Percentiles rank a stretch among this genome's conserved stretches.
These are phyloP conservation scores for Leptodactylus fuscus DNA, from an alignment of 2,113 vertebrate genomes.

Conservation along the genomic window DNA sequence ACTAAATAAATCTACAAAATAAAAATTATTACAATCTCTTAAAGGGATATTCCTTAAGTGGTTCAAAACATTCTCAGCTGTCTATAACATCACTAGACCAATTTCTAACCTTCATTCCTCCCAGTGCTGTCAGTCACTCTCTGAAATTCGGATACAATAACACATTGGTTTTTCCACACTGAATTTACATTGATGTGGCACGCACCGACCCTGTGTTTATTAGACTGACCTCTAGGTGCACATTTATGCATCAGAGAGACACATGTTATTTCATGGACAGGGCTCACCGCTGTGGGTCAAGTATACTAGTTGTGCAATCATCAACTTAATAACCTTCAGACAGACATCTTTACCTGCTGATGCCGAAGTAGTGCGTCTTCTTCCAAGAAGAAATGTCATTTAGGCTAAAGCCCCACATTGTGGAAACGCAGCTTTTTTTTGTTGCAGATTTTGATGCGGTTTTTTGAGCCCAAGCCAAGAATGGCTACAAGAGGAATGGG, in stretches of 20 bases:
- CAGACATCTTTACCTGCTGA: slow-evolving; percentile 73
- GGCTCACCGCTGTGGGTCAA: slow-evolving; percentile 78
- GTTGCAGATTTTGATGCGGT: too few species aligned
- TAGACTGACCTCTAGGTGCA: slow-evolving; percentile 80
- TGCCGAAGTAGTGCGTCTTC: slow-evolving; percentile 68
- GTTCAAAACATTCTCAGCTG: too few species aligned
- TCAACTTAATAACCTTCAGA: slow-evolving; percentile 79
- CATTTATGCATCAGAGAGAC: slow-evolving; percentile 66
- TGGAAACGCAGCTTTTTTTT: too few species aligned
- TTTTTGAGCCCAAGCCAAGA: too few species aligned
- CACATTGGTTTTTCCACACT: slow-evolving; percentile 61
- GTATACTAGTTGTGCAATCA: slow-evolving; percentile 78
- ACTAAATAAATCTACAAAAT: neutral
- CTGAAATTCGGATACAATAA: slow-evolving; percentile 20
- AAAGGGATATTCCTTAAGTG: neutral
- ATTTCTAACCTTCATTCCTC: slow-evolving; percentile 19
- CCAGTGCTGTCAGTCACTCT: slow-evolving; percentile 27
- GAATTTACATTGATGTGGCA: slow-evolving; percentile 74
- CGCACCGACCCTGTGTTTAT: slow-evolving; percentile 81
- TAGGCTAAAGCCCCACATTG: too few species aligned
- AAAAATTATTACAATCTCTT: neutral
- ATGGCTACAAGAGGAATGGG: too few species aligned
- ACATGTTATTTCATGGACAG: slow-evolving; percentile 68
- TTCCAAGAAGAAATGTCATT: slow-evolving; percentile 75
- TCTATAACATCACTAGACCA: slow-evolving; percentile 1